phyloP scores from a whole-genome alignment of 2,888 invertebrate species.

The Acanthopleura granulata region DNA sequence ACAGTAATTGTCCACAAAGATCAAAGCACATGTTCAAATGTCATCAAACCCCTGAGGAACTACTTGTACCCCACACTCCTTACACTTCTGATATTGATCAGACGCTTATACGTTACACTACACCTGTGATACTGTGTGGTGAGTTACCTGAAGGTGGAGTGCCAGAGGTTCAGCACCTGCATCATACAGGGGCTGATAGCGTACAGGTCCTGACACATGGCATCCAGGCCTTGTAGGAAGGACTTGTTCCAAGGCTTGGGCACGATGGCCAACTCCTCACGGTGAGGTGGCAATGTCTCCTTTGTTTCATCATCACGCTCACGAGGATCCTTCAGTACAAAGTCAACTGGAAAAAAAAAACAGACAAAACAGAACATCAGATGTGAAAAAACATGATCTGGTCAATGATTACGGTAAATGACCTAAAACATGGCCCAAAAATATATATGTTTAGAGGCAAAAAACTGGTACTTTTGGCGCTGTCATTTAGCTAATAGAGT shows the following conservation, averaged over 20 bases:
- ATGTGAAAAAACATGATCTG: not conserved
- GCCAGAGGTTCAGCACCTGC: conserved; percentile 84
- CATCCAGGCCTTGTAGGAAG: conserved; percentile 71
- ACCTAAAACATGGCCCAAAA: no score
- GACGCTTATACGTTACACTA: no score
- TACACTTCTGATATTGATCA: no score
- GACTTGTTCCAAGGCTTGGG: conserved; percentile 79
- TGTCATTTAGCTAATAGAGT: no score
- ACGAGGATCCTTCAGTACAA: conserved; percentile 85
- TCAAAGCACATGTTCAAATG: no score
- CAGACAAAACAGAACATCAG: not conserved
- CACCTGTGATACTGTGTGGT: no score
- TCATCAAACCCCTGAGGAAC: no score
- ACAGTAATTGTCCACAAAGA: no score
- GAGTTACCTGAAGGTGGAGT: conserved; percentile 79
- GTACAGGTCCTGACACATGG: conserved; percentile 77
- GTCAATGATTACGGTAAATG: no score
- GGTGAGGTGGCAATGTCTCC: conserved; percentile 67
- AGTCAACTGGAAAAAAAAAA: conserved; percentile 79
- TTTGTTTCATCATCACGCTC: conserved; percentile 66
- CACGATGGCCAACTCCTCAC: conserved; percentile 75
- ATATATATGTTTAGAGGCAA: no score
- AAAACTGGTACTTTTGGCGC: no score
- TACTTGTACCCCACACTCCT: no score
- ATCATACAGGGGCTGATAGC: conserved; percentile 86